Base-by-base conservation (phyloP, 1,140 invertebrate species). In the Panulirus ornatus region DNA sequence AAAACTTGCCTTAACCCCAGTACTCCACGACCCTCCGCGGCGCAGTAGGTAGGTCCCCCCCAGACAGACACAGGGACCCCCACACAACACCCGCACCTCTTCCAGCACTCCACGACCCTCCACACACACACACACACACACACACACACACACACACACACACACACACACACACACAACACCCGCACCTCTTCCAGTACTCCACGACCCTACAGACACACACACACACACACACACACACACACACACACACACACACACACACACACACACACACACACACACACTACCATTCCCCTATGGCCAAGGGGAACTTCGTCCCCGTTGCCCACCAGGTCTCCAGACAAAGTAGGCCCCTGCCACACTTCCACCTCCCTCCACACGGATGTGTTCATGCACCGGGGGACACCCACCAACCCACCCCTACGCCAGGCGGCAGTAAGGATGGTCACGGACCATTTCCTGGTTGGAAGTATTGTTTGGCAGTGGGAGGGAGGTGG, bases 201-300 rank as follows among this genome's bases (percentile, higher is more conserved):
- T 22, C 51, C 11, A 22, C 22, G 11, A 58, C 51, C 51, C 22
- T 11, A 11, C 51, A 58, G 11, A 2, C 66, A 16, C 66, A 22
- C 66, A 70, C 70, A 73, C 70, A 73, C 70, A 73, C 70, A 73
- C 70, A 73, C 70, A 73, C 70, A 73, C 70, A 73, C 70, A 73
- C 70, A 73, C 70, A 73, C 70, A 73, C 70, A 73, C 70, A 36
- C 70, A 73, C 70, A 73, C 70, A 73, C 70, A 36, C 70, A 73
- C 70, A 30, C 42, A 9, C 42, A 19, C 11, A 73, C 42, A 38
- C 8, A 34, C 19, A 63, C 58, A 70, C 3, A 22, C n/a, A 30
- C 5, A 22, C n/a, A 30, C 9, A 70, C 5, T 6, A 30, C n/a
- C 6, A 70, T 3, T 27, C 6, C n/a, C 3, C 6, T 22, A 70